Percentiles rank a stretch among this genome's conserved stretches.
These are phyloP conservation scores for Yponomeuta evonymella DNA, from an alignment of 2,888 invertebrate species.

Conservation along the genomic window DNA sequence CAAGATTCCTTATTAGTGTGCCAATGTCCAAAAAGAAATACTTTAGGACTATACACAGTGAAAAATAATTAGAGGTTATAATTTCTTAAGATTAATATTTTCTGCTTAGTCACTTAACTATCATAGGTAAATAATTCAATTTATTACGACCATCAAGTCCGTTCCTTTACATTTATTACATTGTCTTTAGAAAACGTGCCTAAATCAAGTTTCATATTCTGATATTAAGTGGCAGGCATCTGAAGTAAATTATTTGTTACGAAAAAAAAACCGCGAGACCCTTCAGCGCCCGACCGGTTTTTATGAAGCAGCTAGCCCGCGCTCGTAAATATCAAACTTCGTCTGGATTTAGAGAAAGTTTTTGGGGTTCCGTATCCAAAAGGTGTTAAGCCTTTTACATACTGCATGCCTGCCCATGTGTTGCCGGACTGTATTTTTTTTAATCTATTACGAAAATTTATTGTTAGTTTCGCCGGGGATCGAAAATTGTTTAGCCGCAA, in stretches of 20 bases:
- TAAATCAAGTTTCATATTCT: not conserved
- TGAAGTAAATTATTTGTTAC: not conserved
- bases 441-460: too few species aligned
- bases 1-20: too few species aligned
- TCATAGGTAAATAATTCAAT: too few species aligned
- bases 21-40: too few species aligned
- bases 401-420: not conserved
- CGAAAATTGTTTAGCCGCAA: too few species aligned
- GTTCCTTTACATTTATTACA: not conserved
- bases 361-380: not conserved
- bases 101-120: too few species aligned
- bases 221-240: not conserved
- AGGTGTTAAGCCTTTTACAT: not conserved
- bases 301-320: not conserved
- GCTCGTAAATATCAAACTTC: not conserved
- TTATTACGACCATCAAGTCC: too few species aligned
- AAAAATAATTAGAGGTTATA: too few species aligned
- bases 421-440: too few species aligned
- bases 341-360: not conserved
- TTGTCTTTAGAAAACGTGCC: not conserved
- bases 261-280: not conserved
- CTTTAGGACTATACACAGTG: too few species aligned
- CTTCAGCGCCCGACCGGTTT: not conserved
- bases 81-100: too few species aligned
- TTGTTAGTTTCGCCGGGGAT: too few species aligned